Conservation (phyloP, 2,888 invertebrate species). For the Drosophila quinaria region DNA sequence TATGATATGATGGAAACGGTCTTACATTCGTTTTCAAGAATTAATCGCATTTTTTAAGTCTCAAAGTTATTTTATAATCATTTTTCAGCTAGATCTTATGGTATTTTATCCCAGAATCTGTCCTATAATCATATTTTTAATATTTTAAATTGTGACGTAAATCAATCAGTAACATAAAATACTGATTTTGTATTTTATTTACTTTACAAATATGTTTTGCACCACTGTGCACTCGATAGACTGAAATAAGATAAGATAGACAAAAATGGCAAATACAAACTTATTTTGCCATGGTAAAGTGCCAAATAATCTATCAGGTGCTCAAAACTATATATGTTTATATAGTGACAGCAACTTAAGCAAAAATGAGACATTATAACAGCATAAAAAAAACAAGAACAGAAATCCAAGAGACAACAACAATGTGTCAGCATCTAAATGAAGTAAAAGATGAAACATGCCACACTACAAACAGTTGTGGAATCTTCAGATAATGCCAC, state of each 20-base stretch:
- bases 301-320: constrained; percentile 63
- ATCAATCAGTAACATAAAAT: too few species aligned
- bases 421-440: constrained; percentile 62
- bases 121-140: too few species aligned
- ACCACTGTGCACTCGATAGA: constrained; percentile 13
- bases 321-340: constrained; percentile 27
- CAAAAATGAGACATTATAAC: constrained; percentile 26
- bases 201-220: not conserved
- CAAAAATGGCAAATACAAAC: constrained; percentile 30
- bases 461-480: constrained; percentile 58
- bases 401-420: constrained; percentile 42
- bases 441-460: constrained; percentile 54
- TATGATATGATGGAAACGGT: too few species aligned
- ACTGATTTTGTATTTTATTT: too few species aligned
- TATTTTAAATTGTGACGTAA: too few species aligned
- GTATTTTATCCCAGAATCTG: too few species aligned
- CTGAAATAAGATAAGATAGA: constrained; percentile 3
- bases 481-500: constrained; percentile 43
- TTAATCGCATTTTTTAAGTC: too few species aligned
- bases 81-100: too few species aligned
- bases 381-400: constrained; percentile 15
- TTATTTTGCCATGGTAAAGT: constrained; percentile 41
- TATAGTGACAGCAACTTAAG: constrained; percentile 36
- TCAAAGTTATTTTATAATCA: too few species aligned
- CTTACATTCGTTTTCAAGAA: too few species aligned